Evolutionary conservation across 2,888 invertebrate species (phyloP), one percentile per base, ranked within the genome.

Genomic region (Nineta flava): DNA sequence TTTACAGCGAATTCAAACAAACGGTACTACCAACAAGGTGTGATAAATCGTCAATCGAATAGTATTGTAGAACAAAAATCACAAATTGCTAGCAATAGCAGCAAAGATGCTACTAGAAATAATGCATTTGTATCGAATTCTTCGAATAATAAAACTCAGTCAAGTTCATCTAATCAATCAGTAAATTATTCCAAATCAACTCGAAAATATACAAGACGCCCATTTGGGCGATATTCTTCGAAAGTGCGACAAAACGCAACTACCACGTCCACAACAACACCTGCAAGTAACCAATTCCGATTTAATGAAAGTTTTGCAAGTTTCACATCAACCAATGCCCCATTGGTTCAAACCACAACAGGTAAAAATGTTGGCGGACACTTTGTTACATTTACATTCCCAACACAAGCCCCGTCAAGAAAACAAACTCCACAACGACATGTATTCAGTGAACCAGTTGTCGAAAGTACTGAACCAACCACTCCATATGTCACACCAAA

Each of bases 1-100:
- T 87, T 87, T 60, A 77, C 76, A 2, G 74, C 76, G 38, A 73
- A 65, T 53, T 51, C 48, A 34, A 52, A 52, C 34, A 49, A 34
- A 26, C 19, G 31, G 5, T 41, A 15, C 13, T 48, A 41, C 13
- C 40, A 41, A 21, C 46, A 32, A 9, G 15, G 26, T 13, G 15
- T 7, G 12, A 19, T 17, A 7, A 43, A 19, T 43, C n/a, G 7
- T 16, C 15, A 19, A 6, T n/a, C n/a, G 5, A 43, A 43, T 43
- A 43, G n/a, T n/a, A 19, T n/a, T 2, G 6, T n/a, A 2, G 32
- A 35, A 35, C 15, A 15, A 32, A 16, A 32, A 1, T 15, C 13
- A 35, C 15, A 46, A 16, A 17, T 16, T 35, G n/a, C 45, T 26
- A 45, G 15, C 3, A 17, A 15, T 15, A 42, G 17, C 17, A 19